Base-by-base conservation (phyloP, 1,140 invertebrate species). In the Brachionus rubens region DNA sequence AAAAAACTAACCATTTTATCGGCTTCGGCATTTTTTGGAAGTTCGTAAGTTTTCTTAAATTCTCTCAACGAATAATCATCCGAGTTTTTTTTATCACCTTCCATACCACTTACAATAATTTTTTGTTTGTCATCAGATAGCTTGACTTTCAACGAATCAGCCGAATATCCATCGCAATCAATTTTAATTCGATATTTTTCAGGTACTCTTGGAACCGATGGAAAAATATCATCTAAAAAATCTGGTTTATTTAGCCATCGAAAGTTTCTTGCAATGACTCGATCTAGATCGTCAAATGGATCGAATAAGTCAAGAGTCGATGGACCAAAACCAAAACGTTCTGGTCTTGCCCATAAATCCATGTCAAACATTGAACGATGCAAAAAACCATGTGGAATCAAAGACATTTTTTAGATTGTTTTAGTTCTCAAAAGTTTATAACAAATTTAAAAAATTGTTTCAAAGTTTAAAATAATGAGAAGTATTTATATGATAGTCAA, bases 1-100 rank as follows among this genome's bases (percentile, higher is more conserved):
- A 72, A 36, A 48, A 72, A 72, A 41, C 68, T 72, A 12, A 50
- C 46, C 46, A 72, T 30, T 41, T 72, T 46, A 24, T 72, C 68
- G 6, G 46, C 43, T 36, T 47, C 46, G 24, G 46, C 68, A 40
- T 72, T 48, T 5, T 36, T 19, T 36, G 68, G 68, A 26, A 72
- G 19, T 16, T 72, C 26, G 14, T 26, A 72, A 12, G 16, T 72
- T 24, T 72, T 72, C 14, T 50, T 46, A 16, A 72, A 72, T 52
- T 72, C 68, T 33, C 48, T 46, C 12, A 46, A 47, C 21, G 26
- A 21, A 72, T 36, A 72, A 36, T 72, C 68, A 1, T 50, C 68
- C 24, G 24, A 26, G 5, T 65, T 41, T 67, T 24, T 41, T 33
- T 41, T 67, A 14, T 67, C 62, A 28, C 62, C 62, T 24, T 62